Evolutionary conservation across 2,113 vertebrate species (phyloP), one percentile per base, ranked within the genome.

Genomic region (Alexandromys fortis): DNA sequence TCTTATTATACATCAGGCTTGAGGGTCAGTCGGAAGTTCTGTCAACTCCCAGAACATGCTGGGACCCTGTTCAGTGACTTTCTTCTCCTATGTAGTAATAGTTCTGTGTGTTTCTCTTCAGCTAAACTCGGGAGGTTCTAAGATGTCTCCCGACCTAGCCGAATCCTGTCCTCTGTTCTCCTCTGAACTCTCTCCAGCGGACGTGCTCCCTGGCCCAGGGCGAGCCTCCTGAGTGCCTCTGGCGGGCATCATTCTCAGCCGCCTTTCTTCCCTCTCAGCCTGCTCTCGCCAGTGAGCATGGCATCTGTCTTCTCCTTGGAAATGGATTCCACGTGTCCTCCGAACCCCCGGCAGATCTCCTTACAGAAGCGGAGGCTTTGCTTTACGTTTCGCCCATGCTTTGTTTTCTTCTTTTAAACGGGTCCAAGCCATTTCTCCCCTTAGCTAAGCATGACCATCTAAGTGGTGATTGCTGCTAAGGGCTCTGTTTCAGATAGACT

Each of bases 181-280:
- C 1, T 83, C 67, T 14, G 21, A 52, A 11, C n/a, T 6, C 11
- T 30, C 5, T 6, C 26, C 68, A 16, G 0, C 3, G 28, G 61
- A 89, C 19, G 24, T 19, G 33, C 38, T 72, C 6, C 21, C 7
- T 0, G 19, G 65, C 9, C 2, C n/a, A 45, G 0, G 0, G 7
- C 0, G 42, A 5, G 5, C n/a, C 28, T 35, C 61, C 77, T 33
- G 4, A 21, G 5, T 47, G 70, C 12, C 21, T 52, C 42, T 1
- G 42, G 10, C 5, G 52, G 90, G 5, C 11, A 9, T 68, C 47
- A 0, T 35, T 86, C 70, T 38, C 33, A 47, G 30, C 24, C 3
- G 0, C 42, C 63, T 42, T 61, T 38, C 22, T 42, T 24, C n/a
- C 45, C 11, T 19, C 5, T 19, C 45, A 9, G 45, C 45, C 63